Percentiles rank a stretch among this genome's conserved stretches.
These are phyloP conservation scores for Hippocampus guttulatus DNA, from an alignment of 2,113 vertebrate species.

Conservation along the genomic window DNA sequence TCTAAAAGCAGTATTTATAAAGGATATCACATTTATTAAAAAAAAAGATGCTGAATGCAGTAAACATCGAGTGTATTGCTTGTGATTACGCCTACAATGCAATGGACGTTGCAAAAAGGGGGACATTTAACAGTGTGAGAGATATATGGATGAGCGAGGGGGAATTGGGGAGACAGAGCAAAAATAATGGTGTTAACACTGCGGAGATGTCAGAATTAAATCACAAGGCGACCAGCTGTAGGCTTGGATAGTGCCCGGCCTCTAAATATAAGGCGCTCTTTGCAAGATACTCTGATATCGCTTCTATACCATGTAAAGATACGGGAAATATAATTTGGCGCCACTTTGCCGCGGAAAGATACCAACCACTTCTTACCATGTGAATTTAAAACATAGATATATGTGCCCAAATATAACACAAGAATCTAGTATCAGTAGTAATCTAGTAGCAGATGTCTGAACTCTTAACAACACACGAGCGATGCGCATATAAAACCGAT, in stretches of 20 bases:
- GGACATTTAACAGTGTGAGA: conserved; percentile 5
- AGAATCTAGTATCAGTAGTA: not conserved
- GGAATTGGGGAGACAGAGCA: conserved; percentile 5
- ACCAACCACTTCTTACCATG: not conserved
- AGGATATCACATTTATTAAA: not conserved
- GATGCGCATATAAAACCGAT: no score
- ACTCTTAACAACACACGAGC: no score
- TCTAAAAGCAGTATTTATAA: no score
- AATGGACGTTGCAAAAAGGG: not conserved
- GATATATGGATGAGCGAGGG: conserved; percentile 29
- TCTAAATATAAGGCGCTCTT: conserved; percentile 5
- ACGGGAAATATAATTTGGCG: not conserved
- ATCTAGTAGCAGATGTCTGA: not conserved
- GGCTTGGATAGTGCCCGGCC: not conserved
- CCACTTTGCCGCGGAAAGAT: not conserved
- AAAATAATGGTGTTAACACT: conserved; percentile 49
- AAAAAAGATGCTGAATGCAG: conserved; percentile 7
- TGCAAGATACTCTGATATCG: not conserved
- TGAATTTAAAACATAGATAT: not conserved
- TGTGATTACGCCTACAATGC: not conserved
- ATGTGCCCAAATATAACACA: not conserved
- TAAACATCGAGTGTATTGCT: no score
- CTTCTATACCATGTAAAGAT: not conserved
- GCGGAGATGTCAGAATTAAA: conserved; percentile 62
- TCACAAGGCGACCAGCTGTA: conserved; percentile 39